These are phyloP conservation scores for Loxodonta africana DNA, from an alignment of 2,113 vertebrate genomes.

Conservation along the genomic window DNA sequence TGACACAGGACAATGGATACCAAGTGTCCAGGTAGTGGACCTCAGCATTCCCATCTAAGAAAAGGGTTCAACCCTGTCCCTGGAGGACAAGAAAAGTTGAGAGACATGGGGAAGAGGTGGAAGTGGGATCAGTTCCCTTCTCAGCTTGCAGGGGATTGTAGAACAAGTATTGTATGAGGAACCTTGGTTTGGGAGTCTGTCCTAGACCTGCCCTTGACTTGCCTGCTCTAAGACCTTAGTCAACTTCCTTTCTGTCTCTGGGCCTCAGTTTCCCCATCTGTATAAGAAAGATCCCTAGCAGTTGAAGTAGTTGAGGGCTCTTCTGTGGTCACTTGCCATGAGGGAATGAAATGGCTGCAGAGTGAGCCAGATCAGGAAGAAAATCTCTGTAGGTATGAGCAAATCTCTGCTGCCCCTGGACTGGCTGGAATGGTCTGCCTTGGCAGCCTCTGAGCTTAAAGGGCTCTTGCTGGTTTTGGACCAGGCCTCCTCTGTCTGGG, in stretches of 20 bases:
- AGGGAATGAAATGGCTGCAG: neutral
- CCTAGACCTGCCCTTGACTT: neutral
- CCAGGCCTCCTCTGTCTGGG: too few species aligned
- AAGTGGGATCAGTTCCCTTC: neutral
- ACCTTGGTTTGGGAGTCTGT: neutral
- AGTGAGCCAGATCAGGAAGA: neutral
- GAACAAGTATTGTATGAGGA: neutral
- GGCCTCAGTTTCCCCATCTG: neutral
- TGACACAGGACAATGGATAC: neutral
- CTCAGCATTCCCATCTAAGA: neutral
- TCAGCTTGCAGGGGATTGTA: neutral
- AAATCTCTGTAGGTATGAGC: neutral
- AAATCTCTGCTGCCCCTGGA: accelerated
- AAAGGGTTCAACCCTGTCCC: neutral
- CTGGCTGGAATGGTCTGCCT: neutral
- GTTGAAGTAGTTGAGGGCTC: neutral
- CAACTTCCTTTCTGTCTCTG: neutral
- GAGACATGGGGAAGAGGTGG: neutral
- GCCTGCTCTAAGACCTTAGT: neutral
- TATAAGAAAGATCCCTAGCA: neutral
- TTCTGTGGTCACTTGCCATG: too few species aligned
- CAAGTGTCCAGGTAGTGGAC: neutral
- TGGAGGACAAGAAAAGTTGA: neutral
- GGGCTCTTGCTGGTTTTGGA: neutral
- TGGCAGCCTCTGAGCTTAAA: neutral